Evolutionary conservation across 2,113 vertebrate genomes (phyloP).

Genomic region (Python bivittatus): DNA sequence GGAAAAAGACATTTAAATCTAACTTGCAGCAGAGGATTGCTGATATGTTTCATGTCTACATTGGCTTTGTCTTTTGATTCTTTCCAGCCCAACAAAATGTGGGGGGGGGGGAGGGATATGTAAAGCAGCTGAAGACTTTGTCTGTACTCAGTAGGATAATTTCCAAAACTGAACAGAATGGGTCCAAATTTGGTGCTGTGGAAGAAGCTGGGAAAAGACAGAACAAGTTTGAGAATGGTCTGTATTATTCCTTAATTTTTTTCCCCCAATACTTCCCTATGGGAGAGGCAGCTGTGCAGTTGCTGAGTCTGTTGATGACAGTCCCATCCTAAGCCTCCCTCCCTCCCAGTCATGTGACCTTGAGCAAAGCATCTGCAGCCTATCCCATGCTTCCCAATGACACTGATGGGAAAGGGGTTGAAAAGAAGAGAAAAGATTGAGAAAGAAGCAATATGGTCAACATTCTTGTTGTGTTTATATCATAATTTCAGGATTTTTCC

Average conservation of each 20-base stretch:
- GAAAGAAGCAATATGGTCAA: neutral
- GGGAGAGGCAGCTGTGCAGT: neutral
- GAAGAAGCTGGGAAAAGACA: too few species aligned
- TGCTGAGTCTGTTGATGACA: neutral
- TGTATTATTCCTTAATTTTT: too few species aligned
- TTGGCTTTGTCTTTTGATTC: neutral
- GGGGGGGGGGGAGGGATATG: neutral
- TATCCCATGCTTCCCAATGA: neutral
- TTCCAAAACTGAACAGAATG: too few species aligned
- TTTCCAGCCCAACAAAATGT: neutral
- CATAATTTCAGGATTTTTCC: neutral
- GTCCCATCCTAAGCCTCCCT: neutral
- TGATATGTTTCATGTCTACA: neutral
- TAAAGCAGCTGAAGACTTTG: neutral
- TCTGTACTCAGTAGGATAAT: neutral
- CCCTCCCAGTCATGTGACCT: neutral
- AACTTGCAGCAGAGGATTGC: too few species aligned
- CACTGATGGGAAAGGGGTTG: neutral
- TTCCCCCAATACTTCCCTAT: neutral
- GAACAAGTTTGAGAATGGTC: neutral
- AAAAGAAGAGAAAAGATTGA: neutral
- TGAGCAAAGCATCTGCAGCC: neutral
- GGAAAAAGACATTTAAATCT: neutral
- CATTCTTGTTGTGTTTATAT: neutral
- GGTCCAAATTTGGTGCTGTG: too few species aligned